Evolutionary conservation across 2,888 invertebrate genomes (phyloP).

Genomic region (Hydroisotoma schaefferi): DNA sequence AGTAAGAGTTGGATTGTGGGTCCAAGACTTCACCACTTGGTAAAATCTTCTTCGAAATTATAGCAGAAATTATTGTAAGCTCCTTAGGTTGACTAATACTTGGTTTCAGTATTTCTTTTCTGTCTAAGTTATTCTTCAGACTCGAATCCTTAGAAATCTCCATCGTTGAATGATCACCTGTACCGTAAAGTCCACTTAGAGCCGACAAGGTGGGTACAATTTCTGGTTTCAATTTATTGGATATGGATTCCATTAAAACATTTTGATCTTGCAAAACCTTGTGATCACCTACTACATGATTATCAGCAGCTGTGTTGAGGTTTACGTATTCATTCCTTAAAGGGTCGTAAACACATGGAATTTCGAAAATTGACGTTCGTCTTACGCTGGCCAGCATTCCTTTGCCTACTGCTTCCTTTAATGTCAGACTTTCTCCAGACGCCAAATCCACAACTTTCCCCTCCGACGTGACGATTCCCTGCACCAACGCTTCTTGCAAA

Average conservation of each 20-base stretch:
- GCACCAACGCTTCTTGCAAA: conserved; percentile 76
- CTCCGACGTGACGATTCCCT: conserved; percentile 72
- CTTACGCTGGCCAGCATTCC: conserved; percentile 84
- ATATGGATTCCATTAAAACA: not conserved
- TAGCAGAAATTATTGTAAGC: conserved; percentile 80
- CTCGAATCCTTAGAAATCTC: no score
- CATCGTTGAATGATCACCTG: no score
- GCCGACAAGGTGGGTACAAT: conserved; percentile 55
- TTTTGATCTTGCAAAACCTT: not conserved
- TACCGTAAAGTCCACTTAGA: conserved; percentile 40
- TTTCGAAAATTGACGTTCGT: conserved; percentile 84
- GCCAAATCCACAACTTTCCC: conserved; percentile 68
- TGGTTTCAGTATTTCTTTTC: no score
- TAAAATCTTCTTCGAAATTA: conserved; percentile 79
- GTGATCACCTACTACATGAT: conserved; percentile 60
- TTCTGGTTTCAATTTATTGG: conserved; percentile 60
- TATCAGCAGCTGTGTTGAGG: conserved; percentile 73
- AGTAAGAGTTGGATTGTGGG: conserved; percentile 64
- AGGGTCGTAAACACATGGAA: conserved; percentile 83
- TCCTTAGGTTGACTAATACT: no score
- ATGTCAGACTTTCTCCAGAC: conserved; percentile 68
- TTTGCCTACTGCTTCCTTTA: conserved; percentile 82
- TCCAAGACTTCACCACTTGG: conserved; percentile 83
- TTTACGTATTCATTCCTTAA: conserved; percentile 60
- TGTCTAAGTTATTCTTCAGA: no score